phyloP scores from a whole-genome alignment of 1,140 invertebrate genomes.

The Pseudomyrmex sp. region DNA sequence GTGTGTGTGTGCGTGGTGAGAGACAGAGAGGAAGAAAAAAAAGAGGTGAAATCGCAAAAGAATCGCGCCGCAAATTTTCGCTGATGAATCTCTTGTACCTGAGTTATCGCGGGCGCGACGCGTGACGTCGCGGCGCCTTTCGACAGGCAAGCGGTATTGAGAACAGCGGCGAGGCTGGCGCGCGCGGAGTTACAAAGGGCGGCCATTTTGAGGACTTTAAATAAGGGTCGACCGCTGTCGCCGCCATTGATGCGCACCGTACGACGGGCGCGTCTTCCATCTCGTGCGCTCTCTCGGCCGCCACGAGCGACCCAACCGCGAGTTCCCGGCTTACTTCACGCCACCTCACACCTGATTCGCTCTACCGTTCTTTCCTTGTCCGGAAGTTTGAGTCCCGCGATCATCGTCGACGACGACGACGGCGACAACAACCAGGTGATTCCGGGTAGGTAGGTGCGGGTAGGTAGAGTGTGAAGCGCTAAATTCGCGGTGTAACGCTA shows the following conservation, averaged over 20 bases:
- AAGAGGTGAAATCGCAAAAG: not conserved
- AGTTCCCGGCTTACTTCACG: constrained; percentile 1
- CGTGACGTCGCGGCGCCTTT: not conserved
- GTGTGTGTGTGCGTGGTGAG: too few relatives aligned
- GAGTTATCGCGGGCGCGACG: not conserved
- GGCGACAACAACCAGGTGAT: not conserved
- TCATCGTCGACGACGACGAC: not conserved
- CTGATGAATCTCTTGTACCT: constrained; percentile 55
- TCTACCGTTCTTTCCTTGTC: not conserved
- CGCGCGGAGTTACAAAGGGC: constrained; percentile 79
- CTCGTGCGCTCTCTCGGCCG: constrained; percentile 61
- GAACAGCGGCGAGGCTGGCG: constrained; percentile 55
- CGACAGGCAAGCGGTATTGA: not conserved
- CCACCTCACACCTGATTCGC: constrained; percentile 23
- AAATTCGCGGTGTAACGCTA: constrained; percentile 61
- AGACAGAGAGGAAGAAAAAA: not conserved
- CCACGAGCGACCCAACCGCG: constrained; percentile 8
- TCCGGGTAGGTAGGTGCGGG: constrained; percentile 34
- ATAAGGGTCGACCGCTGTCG: constrained; percentile 81
- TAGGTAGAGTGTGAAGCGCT: constrained; percentile 21
- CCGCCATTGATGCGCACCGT: constrained; percentile 81
- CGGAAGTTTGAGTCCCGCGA: not conserved
- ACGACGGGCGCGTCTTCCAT: constrained; percentile 80
- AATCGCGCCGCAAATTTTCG: not conserved
- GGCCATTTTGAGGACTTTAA: constrained; percentile 81